A percentile compares a stretch with the other conserved stretches of the same genome.
These are phyloP conservation scores for Eupithecia subfuscata DNA, from an alignment of 2,888 invertebrate genomes.

Conservation along the genomic window DNA sequence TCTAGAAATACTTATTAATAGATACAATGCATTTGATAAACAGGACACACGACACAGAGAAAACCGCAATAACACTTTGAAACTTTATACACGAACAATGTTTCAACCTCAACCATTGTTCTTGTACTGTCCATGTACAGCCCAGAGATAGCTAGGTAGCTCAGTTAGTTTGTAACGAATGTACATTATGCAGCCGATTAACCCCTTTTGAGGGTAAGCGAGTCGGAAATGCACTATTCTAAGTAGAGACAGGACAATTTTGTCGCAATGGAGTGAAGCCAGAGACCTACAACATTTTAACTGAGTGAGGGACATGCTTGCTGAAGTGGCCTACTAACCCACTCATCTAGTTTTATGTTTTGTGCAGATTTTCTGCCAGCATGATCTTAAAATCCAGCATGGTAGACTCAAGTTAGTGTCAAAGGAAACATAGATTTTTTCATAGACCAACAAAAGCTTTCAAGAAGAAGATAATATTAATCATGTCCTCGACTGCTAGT, in stretches of 20 bases:
- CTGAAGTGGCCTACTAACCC: background rate
- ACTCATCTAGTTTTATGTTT: background rate
- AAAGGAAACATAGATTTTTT: no score
- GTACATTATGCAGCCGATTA: constrained; percentile 22
- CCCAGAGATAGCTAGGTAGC: constrained; percentile 2
- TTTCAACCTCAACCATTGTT: background rate
- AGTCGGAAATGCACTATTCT: constrained; percentile 7
- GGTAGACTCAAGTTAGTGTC: background rate
- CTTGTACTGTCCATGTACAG: background rate
- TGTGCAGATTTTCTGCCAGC: background rate
- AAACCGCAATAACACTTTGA: constrained; percentile 7
- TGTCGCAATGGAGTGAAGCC: background rate
- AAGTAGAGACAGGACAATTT: constrained; percentile 7
- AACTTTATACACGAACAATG: constrained; percentile 21
- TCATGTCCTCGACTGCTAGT: no score
- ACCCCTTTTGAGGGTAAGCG: constrained; percentile 10
- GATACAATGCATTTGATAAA: background rate
- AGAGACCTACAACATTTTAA: background rate
- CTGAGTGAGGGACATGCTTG: background rate
- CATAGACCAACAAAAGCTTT: no score
- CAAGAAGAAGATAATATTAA: background rate
- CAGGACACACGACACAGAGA: background rate
- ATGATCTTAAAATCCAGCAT: background rate
- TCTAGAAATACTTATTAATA: no score
- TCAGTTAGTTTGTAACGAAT: constrained; percentile 8